A percentile compares a stretch with the other conserved stretches of the same genome.
Conservation (phyloP, 2,113 vertebrate genomes). For the Hippocampus comes region DNA sequence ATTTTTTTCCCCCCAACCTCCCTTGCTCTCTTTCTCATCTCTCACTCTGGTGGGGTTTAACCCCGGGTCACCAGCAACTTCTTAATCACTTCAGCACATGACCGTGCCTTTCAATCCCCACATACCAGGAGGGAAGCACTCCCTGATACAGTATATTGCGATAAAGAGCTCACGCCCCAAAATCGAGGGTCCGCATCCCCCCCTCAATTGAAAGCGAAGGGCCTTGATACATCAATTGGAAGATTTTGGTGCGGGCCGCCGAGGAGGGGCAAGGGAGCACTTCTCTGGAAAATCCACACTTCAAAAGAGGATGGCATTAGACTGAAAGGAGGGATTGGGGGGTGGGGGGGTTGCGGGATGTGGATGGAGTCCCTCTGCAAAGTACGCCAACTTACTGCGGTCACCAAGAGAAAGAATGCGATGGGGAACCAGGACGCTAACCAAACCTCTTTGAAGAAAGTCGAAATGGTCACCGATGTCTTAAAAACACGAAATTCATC, state of each 20-base stretch:
- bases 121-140: constrained; percentile 69
- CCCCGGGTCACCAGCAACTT: constrained; percentile 61
- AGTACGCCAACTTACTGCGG: constrained; percentile 54
- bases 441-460: constrained; percentile 48
- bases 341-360: constrained; percentile 17
- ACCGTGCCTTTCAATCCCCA: constrained; percentile 62
- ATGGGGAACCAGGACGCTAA: constrained; percentile 28
- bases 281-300: constrained; percentile 68
- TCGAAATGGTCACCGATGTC: constrained; percentile 56
- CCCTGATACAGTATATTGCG: constrained; percentile 69
- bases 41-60: constrained; percentile 58
- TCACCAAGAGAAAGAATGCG: constrained; percentile 37
- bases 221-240: constrained; percentile 63
- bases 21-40: neutral
- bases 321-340: constrained; percentile 10
- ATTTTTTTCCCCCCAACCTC: neutral
- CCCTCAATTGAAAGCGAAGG: constrained; percentile 45
- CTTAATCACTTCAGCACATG: constrained; percentile 74
- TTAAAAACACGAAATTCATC: constrained; percentile 21
- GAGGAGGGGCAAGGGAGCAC: constrained; percentile 46
- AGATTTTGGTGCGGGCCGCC: constrained; percentile 57
- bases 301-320: constrained; percentile 62
- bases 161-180: constrained; percentile 66
- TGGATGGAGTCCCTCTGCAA: constrained; percentile 42
- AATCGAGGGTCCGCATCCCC: constrained; percentile 49